Conservation (phyloP, 2,113 vertebrate species). For the Phalacrocorax aristotelis region DNA sequence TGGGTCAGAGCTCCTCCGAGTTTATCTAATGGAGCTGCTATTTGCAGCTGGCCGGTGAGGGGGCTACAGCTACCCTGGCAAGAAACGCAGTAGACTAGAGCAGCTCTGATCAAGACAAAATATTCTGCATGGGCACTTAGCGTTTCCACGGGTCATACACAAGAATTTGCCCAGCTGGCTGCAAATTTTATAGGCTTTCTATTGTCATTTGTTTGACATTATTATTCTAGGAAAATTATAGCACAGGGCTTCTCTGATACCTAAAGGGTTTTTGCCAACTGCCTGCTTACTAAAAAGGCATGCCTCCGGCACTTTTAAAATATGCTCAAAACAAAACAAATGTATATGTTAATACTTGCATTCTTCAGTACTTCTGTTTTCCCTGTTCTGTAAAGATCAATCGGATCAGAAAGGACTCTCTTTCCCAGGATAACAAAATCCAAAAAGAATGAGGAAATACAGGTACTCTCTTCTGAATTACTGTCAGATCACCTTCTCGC, state of each 20-base stretch:
- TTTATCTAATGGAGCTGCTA: not conserved
- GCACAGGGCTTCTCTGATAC: constrained; percentile 12
- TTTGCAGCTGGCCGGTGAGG: not conserved
- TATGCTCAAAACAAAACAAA: constrained; percentile 9
- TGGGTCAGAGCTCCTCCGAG: not conserved
- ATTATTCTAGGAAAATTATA: constrained; percentile 53
- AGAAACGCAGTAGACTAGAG: not conserved
- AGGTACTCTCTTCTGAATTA: not conserved
- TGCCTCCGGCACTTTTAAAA: constrained; percentile 38
- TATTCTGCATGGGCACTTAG: not conserved
- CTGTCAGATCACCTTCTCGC: not conserved
- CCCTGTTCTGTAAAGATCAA: not conserved
- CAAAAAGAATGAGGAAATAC: not conserved
- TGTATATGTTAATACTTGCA: not conserved
- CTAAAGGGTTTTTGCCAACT: constrained; percentile 40
- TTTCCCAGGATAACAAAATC: not conserved
- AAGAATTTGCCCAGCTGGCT: constrained; percentile 54
- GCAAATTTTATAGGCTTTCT: constrained; percentile 49
- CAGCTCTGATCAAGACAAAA: constrained; percentile 6
- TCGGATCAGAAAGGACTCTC: not conserved
- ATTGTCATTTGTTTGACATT: constrained; percentile 50
- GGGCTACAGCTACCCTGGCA: not conserved
- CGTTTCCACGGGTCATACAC: not conserved
- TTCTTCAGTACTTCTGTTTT: not conserved
- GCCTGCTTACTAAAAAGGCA: constrained; percentile 34